Evolutionary conservation across 1,140 invertebrate genomes (phyloP).

Genomic region (Scaptomyza montana): DNA sequence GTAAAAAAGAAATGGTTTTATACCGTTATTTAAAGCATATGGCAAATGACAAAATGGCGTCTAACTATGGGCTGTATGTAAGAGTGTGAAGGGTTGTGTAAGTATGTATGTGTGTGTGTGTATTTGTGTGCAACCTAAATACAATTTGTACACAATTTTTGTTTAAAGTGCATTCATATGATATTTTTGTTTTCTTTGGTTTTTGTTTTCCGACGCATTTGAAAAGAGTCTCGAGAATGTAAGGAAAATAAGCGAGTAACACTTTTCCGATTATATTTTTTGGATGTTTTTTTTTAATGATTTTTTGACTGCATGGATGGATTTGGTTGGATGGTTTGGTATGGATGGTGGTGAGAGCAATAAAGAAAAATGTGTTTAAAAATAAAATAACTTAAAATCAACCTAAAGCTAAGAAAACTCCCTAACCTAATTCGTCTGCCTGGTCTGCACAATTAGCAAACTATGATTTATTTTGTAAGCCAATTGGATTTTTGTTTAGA

Average conservation of each 20-base stretch:
- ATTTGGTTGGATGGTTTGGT: constrained; percentile 19
- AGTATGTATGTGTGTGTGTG: constrained; percentile 12
- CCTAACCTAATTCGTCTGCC: constrained; percentile 26
- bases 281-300: constrained; percentile 30
- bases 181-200: constrained; percentile 19
- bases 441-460: constrained; percentile 59
- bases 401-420: constrained; percentile 1
- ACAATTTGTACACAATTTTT: constrained; percentile 22
- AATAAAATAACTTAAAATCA: constrained; percentile 44
- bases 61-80: constrained; percentile 33
- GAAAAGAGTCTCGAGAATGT: constrained; percentile 69
- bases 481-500: constrained; percentile 83
- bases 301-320: constrained; percentile 37
- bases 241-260: not conserved
- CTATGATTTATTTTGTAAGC: constrained; percentile 48
- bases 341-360: constrained; percentile 46
- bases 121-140: constrained; percentile 34
- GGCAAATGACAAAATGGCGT: constrained; percentile 52
- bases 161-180: constrained; percentile 42
- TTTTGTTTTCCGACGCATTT: constrained; percentile 46
- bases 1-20: constrained; percentile 58
- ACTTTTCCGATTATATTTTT: constrained; percentile 34
- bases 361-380: constrained; percentile 33
- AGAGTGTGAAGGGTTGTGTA: constrained; percentile 14
- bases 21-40: constrained; percentile 63